Conservation (phyloP, 2,113 vertebrate genomes). For the Leptobrachium ailaonicum region DNA sequence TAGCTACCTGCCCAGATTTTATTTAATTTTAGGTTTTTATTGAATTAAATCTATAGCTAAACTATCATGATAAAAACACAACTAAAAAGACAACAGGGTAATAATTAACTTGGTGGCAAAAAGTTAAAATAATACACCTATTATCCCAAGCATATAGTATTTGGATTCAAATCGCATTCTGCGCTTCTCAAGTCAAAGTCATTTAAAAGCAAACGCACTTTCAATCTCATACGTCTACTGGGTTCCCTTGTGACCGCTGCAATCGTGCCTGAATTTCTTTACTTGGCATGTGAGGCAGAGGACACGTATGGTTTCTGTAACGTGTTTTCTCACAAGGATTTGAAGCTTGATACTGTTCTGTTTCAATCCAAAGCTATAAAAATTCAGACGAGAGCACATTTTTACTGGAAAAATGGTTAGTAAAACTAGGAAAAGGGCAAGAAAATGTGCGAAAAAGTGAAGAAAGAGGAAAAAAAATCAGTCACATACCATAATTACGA, state of each 20-base stretch:
- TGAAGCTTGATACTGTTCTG: background rate
- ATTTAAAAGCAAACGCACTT: conserved; percentile 3
- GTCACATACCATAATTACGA: too few species aligned
- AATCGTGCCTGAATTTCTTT: conserved; percentile 17
- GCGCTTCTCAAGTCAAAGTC: conserved; percentile 3
- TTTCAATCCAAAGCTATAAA: background rate
- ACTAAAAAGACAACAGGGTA: too few species aligned
- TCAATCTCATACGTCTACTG: background rate
- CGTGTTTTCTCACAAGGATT: background rate
- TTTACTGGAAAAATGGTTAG: too few species aligned
- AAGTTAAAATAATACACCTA: conserved; percentile 13
- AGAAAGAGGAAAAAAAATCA: too few species aligned
- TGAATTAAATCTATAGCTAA: too few species aligned
- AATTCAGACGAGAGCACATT: too few species aligned
- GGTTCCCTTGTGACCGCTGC: conserved; percentile 5
- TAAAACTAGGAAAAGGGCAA: too few species aligned
- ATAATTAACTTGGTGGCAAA: conserved; percentile 7
- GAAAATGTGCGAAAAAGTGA: too few species aligned
- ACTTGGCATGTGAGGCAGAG: conserved; percentile 4
- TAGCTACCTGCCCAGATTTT: too few species aligned
- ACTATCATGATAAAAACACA: too few species aligned
- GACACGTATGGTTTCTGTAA: background rate
- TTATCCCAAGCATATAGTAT: background rate
- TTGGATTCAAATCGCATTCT: conserved; percentile 39
- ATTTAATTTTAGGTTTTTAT: too few species aligned